Evolutionary conservation across 2,797 vertebrate species (phyloP).

Genomic region (Steatocranus sp.): DNA sequence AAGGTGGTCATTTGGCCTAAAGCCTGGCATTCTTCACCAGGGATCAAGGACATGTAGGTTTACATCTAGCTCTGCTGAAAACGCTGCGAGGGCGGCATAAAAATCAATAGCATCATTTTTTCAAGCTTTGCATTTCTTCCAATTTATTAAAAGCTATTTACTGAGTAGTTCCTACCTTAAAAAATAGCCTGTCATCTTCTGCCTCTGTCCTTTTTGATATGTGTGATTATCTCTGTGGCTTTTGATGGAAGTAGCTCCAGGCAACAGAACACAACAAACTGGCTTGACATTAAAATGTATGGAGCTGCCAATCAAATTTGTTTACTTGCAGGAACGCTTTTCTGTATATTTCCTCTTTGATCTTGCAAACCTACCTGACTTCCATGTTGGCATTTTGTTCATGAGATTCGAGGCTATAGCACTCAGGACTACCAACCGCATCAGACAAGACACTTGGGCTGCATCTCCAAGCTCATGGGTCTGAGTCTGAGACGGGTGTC

Average conservation of each 20-base stretch:
- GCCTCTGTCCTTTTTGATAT: background rate
- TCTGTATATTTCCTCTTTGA: background rate
- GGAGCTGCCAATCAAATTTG: background rate
- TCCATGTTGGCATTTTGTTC: background rate
- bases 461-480: background rate
- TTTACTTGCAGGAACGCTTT: background rate
- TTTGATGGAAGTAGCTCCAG: background rate
- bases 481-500: conserved; percentile 17
- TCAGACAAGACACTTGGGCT: background rate
- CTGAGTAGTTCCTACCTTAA: background rate
- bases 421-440: background rate
- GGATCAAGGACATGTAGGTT: background rate
- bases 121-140: background rate
- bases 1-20: background rate
- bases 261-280: background rate
- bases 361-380: background rate
- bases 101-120: background rate
- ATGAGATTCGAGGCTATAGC: background rate
- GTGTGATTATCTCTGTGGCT: background rate
- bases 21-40: background rate
- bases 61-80: background rate
- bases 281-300: background rate
- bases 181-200: background rate
- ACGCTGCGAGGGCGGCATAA: background rate
- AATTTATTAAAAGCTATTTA: background rate